Conservation (phyloP, 2,888 invertebrate species). For the Meliscaeva auricollis region DNA sequence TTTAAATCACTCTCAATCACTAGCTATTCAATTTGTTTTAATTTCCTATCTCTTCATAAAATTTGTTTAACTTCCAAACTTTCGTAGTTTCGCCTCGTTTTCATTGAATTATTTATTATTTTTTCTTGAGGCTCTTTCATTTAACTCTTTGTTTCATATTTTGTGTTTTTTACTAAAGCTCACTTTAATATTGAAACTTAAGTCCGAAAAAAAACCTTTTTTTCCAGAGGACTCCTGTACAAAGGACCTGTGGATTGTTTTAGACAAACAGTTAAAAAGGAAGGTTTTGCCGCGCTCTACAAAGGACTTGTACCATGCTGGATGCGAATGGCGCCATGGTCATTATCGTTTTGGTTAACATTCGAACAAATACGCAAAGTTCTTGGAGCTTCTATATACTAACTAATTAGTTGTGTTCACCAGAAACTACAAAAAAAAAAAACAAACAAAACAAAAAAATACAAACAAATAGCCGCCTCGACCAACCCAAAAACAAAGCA, state of each 20-base stretch:
- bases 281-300: constrained; percentile 94
- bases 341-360: constrained; percentile 96
- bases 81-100: background rate
- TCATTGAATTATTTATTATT: background rate
- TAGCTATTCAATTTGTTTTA: too few relatives aligned
- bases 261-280: constrained; percentile 92
- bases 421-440: background rate
- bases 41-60: too few relatives aligned
- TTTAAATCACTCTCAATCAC: too few relatives aligned
- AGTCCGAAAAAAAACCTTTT: constrained; percentile 2
- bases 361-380: constrained; percentile 92
- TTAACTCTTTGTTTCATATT: constrained; percentile 20
- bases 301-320: constrained; percentile 97
- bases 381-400: constrained; percentile 85
- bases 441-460: background rate
- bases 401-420: constrained; percentile 20
- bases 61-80: too few relatives aligned
- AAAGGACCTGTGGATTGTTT: constrained; percentile 94
- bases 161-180: constrained; percentile 14
- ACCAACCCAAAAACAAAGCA: constrained; percentile 54
- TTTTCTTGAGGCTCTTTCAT: background rate
- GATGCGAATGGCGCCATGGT: constrained; percentile 98
- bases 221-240: constrained; percentile 91
- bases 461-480: constrained; percentile 32
- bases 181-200: constrained; percentile 1